These are phyloP conservation scores for Leistus spinibarbis DNA, from an alignment of 2,888 invertebrate species.

Conservation along the genomic window DNA sequence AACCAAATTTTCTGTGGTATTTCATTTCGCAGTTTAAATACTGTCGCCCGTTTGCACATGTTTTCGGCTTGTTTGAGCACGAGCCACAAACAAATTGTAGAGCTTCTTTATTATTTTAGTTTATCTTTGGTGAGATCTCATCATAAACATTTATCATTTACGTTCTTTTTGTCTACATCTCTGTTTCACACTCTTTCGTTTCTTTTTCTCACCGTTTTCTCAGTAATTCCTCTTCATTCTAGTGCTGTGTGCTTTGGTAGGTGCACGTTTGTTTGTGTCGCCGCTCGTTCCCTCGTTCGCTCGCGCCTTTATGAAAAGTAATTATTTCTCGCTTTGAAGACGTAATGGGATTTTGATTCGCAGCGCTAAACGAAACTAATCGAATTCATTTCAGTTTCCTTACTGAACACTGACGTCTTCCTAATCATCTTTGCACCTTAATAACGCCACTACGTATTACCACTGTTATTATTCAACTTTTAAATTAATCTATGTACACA, in stretches of 20 bases:
- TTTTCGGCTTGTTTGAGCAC: too few relatives aligned
- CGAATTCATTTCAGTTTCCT: slow-evolving; percentile 37
- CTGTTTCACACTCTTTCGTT: neutral
- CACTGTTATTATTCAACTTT: neutral
- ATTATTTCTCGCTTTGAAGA: slow-evolving; percentile 39
- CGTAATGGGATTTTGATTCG: slow-evolving; percentile 38
- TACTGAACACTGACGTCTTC: slow-evolving; percentile 29
- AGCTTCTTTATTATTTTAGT: too few relatives aligned
- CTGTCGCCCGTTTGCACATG: too few relatives aligned
- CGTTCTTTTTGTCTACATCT: neutral
- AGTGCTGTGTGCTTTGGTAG: slow-evolving; percentile 1
- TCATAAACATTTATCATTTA: neutral
- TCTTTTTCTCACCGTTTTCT: neutral
- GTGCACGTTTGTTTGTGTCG: slow-evolving; percentile 12
- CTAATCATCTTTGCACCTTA: slow-evolving; percentile 26
- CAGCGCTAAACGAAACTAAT: slow-evolving; percentile 37
- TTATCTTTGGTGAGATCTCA: too few relatives aligned
- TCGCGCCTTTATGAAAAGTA: slow-evolving; percentile 34
- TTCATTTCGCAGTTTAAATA: too few relatives aligned
- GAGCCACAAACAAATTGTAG: too few relatives aligned
- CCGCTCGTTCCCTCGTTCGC: neutral
- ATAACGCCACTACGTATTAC: neutral
- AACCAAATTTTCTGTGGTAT: too few relatives aligned
- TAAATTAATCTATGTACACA: neutral
- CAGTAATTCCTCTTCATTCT: slow-evolving; percentile 1